Conservation (phyloP, 2,113 vertebrate genomes). For the Sakesphorus luctuosus region DNA sequence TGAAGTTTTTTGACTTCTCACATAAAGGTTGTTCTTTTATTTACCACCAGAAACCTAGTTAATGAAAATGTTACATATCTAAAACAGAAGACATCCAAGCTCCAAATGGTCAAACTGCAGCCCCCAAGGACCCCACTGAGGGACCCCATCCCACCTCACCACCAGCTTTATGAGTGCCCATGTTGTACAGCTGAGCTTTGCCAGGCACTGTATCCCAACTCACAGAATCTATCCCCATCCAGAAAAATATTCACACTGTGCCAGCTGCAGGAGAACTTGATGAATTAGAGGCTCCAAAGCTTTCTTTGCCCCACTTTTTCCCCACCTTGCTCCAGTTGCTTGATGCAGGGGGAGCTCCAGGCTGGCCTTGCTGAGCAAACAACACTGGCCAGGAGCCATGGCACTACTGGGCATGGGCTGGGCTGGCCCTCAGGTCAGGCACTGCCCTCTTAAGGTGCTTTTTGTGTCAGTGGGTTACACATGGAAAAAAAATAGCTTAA, state of each 20-base stretch:
- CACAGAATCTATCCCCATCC: neutral
- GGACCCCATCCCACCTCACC: neutral
- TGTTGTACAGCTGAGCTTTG: accelerated
- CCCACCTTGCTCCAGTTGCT: neutral
- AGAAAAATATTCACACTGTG: neutral
- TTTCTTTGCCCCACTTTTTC: accelerated
- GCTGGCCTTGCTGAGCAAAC: neutral
- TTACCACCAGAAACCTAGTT: neutral
- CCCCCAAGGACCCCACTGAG: neutral
- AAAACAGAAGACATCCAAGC: neutral
- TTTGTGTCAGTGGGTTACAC: neutral
- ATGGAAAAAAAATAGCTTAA: neutral
- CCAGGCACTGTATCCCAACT: neutral
- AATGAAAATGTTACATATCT: neutral
- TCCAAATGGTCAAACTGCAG: neutral
- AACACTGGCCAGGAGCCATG: accelerated
- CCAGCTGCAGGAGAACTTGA: neutral
- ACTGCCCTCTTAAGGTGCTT: neutral
- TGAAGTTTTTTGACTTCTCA: neutral
- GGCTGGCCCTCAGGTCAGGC: neutral
- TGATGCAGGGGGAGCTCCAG: neutral
- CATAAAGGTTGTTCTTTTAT: neutral
- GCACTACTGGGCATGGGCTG: accelerated
- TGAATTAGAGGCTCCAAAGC: neutral
- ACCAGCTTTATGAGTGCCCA: neutral